Evolutionary conservation across 2,888 invertebrate genomes (phyloP), one percentile per base, ranked within the genome.

Genomic region (Xestia ashworthii): DNA sequence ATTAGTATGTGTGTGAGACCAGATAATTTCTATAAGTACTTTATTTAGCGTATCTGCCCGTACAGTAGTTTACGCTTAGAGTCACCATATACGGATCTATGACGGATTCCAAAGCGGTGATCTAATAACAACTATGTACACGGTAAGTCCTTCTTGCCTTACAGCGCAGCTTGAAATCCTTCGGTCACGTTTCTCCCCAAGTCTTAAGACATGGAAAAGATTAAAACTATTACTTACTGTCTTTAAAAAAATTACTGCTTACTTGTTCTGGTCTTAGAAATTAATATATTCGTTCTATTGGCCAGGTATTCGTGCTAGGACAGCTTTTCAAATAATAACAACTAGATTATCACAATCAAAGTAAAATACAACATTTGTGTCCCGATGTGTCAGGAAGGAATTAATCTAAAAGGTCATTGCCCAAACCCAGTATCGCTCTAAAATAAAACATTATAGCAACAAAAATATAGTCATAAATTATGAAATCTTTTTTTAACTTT

Each of bases 21-120:
- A 81, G 60, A 71, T 74, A 72, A 76, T 68, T 72, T 74, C 70
- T 72, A 70, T 80, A 32, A 32, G 32, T 32, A 84, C 74, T 70
- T 78, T 69, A 74, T 79, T 73, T 72, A 78, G 50, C 55, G 71
- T 83, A 74, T 80, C 74, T 76, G 65, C 60, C 69, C 73, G 80
- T 83, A 67, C 25, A 58, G 77, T 73, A 82, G 80, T 87, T 82
- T 74, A 78, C 62, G 67, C 71, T 78, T 60, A 77, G 73, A 71
- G 68, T 66, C 64, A 73, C 89, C 89, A 85, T 89, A 88, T 84
- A 89, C 85, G 90, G 89, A 82, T 85, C 81, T 87, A 78, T 87
- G 82, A 87, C 87, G 81, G 87, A 91, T 92, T 89, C 92, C 90
- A 83, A 88, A 81, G 82, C 80, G 89, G 87, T 92, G 92, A 92